Evolutionary conservation across 2,113 vertebrate species (phyloP).

Genomic region (Vulpes vulpes): DNA sequence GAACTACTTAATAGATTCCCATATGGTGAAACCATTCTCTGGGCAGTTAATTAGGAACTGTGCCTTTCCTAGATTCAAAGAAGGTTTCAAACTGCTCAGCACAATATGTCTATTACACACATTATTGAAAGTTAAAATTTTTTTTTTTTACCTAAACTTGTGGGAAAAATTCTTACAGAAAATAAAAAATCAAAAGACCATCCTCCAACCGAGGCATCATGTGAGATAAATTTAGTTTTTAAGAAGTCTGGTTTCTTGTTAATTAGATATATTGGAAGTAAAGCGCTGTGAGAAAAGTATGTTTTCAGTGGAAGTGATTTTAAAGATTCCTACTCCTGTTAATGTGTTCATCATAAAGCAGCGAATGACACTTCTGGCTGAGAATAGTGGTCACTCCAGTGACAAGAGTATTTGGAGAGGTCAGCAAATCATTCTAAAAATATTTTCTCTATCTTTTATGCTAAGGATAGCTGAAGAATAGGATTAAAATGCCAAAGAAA

Average conservation of each 20-base stretch:
- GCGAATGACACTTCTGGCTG: background rate
- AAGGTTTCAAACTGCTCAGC: slow-evolving; percentile 1
- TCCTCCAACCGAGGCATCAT: background rate
- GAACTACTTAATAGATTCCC: background rate
- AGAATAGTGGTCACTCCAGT: background rate
- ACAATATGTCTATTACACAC: background rate
- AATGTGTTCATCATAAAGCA: background rate
- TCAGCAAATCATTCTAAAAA: background rate
- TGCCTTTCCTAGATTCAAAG: background rate
- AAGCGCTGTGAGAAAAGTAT: background rate
- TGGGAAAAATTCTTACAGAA: background rate
- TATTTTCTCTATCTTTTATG: background rate
- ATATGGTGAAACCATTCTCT: background rate
- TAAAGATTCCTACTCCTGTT: background rate
- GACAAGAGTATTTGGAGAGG: background rate
- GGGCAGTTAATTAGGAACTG: slow-evolving; percentile 54
- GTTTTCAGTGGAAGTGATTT: background rate
- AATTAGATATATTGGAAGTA: background rate
- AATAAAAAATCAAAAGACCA: background rate
- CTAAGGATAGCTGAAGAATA: background rate
- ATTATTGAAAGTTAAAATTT: background rate
- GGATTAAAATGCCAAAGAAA: slow-evolving; percentile 13
- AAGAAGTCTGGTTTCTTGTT: slow-evolving; percentile 31
- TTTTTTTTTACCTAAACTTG: background rate
- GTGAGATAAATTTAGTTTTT: background rate